A percentile compares a stretch with the other conserved stretches of the same genome.
Evolutionary conservation across 2,113 vertebrate species (phyloP).

Genomic region (human): GRCh38 chr5:33241001-33241500

Average conservation of each 20-base stretch:
- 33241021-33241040: not conserved
- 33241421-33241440: not conserved
- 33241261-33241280: slow-evolving; percentile 71
- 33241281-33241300: slow-evolving; percentile 63
- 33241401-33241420: not conserved
- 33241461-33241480: slow-evolving; percentile 26
- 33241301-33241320: slow-evolving; percentile 69
- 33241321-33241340: slow-evolving; percentile 57
- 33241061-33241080: not conserved
- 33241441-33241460: not conserved
- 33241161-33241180: slow-evolving; percentile 12
- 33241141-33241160: not conserved
- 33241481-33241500: not conserved
- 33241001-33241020: not conserved
- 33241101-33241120: not conserved
- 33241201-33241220: slow-evolving; percentile 47
- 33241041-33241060: not conserved
- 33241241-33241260: slow-evolving; percentile 69
- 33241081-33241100: not conserved
- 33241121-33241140: not conserved
- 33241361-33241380: not conserved
- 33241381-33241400: slow-evolving; percentile 44
- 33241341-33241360: slow-evolving; percentile 43
- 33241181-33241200: slow-evolving; percentile 45
- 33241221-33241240: slow-evolving; percentile 70